Evolutionary conservation across 2,888 invertebrate genomes (phyloP).

Genomic region (Hydraecia micacea): DNA sequence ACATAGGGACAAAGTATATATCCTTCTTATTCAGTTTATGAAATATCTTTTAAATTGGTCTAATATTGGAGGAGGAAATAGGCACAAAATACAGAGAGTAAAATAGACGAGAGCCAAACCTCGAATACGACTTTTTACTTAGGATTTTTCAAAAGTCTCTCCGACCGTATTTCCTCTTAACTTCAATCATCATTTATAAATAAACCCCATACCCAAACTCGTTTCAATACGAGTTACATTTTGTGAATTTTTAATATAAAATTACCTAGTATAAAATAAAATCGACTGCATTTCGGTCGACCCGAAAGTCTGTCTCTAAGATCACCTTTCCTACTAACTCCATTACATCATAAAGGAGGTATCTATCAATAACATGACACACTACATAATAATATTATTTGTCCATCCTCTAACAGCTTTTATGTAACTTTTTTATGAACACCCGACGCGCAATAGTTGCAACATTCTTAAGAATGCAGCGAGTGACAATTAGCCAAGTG

Average conservation of each 20-base stretch:
- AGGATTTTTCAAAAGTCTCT: too few relatives aligned
- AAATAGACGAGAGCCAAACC: too few relatives aligned
- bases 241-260: background rate
- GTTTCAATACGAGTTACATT: too few relatives aligned
- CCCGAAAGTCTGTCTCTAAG: slow-evolving; percentile 6
- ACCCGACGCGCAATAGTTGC: slow-evolving; percentile 10
- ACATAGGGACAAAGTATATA: too few relatives aligned
- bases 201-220: too few relatives aligned
- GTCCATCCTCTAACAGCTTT: slow-evolving; percentile 22
- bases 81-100: too few relatives aligned
- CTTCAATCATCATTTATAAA: too few relatives aligned
- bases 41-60: too few relatives aligned
- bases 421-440: slow-evolving; percentile 26
- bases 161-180: too few relatives aligned
- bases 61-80: too few relatives aligned
- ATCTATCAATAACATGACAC: slow-evolving; percentile 36
- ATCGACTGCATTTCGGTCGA: background rate
- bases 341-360: slow-evolving; percentile 29
- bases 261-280: background rate
- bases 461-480: slow-evolving; percentile 29
- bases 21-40: too few relatives aligned
- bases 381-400: slow-evolving; percentile 28
- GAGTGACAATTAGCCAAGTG: slow-evolving; percentile 12
- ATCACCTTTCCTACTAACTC: slow-evolving; percentile 7
- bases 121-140: too few relatives aligned